Conservation (phyloP, 2,797 vertebrate species). For the Heterohyrax brucei region DNA sequence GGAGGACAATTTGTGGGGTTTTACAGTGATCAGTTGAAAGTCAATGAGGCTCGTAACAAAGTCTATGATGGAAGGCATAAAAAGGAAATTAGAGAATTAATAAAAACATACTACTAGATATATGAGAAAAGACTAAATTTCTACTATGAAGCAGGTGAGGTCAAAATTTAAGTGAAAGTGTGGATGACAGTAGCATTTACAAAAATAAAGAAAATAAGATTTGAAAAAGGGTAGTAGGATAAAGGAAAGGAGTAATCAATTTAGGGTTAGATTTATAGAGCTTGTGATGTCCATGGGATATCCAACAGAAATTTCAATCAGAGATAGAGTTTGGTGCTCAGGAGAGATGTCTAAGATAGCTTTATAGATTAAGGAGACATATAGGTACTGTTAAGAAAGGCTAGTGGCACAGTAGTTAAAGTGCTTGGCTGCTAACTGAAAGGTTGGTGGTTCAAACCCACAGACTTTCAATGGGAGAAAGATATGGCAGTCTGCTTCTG, state of each 20-base stretch:
- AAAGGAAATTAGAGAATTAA: constrained; percentile 43
- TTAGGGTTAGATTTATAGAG: constrained; percentile 35
- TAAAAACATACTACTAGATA: background rate
- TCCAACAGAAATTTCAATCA: constrained; percentile 12
- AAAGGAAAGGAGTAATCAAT: background rate
- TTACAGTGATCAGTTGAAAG: background rate
- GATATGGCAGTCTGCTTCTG: no score
- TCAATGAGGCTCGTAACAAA: background rate
- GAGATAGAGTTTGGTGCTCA: background rate
- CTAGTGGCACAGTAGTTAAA: no score
- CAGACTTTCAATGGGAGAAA: no score
- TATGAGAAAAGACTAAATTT: background rate
- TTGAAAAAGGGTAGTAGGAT: background rate
- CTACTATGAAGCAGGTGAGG: background rate
- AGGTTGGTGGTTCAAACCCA: no score
- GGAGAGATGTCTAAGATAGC: background rate
- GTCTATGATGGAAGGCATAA: background rate
- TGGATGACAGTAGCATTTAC: background rate
- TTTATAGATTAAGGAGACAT: constrained; percentile 11
- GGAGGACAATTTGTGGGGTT: background rate
- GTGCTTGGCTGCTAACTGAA: no score
- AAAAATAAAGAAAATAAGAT: background rate
- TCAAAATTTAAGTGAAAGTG: background rate
- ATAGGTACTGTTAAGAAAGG: background rate
- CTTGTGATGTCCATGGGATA: background rate